Evolutionary conservation across 2,797 vertebrate species (phyloP), one percentile per base, ranked within the genome.

Genomic region (Emydoidea blandingii): DNA sequence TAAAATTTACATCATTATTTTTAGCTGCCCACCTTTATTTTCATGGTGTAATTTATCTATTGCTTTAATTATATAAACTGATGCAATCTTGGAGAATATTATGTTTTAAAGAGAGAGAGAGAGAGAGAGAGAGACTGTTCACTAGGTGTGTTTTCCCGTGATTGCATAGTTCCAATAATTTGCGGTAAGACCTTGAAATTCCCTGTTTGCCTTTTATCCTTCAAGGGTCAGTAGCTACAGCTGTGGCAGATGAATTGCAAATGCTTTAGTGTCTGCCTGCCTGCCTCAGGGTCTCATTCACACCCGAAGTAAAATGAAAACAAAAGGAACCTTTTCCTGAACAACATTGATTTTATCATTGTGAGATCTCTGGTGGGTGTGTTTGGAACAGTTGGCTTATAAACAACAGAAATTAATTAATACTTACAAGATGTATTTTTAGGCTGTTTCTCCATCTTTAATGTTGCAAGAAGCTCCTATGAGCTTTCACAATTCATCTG

Each of bases 251-350:
- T 85, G 86, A 92, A 86, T 50, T 65, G 19, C 18, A 78, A 85
- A 8, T 83, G 23, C 3, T 88, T 86, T 53, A 82, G 54, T 54
- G n/a, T 90, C 89, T 94, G 56, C 50, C 47, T 84, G 80, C 72
- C 62, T 92, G 59, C 62, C 90, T 82, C 72, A 91, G 74, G 62
- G 47, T 78, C 81, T 95, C 27, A 86, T 34, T 81, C 21, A 34
- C 83, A 93, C 44, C 62, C 74, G 6, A 79, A 82, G 31, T 79
- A 96, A 94, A 96, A 88, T 49, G 50, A 95, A 95, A 97, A 94
- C 56, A 89, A 94, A 94, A 14, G 44, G 37, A 88, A 12, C 8
- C 49, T 88, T 83, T 84, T 62, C 10, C 53, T 49, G n/a, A 94
- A 74, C 79, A 65, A 14, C 74, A 90, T 87, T 86, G 92, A 93